phyloP scores from a whole-genome alignment of 2,888 invertebrate genomes.

The Amphiduros pacificus region DNA sequence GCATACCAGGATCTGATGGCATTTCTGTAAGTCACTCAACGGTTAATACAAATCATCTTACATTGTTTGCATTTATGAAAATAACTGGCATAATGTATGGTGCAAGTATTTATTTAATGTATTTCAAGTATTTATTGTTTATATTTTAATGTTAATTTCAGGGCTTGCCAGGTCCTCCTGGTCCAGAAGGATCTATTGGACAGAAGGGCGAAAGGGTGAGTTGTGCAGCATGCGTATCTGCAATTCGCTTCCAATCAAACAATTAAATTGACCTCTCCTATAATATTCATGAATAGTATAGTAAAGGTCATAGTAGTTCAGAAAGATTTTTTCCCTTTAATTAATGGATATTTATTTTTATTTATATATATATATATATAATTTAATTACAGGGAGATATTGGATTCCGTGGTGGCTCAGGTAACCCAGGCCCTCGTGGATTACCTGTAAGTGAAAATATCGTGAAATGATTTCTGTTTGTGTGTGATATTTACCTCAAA shows the following conservation, averaged over 20 bases:
- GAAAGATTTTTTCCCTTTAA: too few species aligned
- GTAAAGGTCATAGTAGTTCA: too few species aligned
- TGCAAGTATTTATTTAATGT: not conserved
- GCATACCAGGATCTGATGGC: constrained; percentile 63
- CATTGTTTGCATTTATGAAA: not conserved
- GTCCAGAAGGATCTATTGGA: constrained; percentile 50
- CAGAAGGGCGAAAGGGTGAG: constrained; percentile 6
- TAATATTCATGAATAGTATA: too few species aligned
- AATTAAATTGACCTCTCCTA: too few species aligned
- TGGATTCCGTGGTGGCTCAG: constrained; percentile 11
- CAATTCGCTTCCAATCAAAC: too few species aligned
- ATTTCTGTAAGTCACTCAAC: constrained; percentile 20
- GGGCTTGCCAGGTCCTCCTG: constrained; percentile 64
- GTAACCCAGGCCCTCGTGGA: not conserved
- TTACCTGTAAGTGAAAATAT: not conserved
- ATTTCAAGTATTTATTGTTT: not conserved
- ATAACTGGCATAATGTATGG: not conserved
- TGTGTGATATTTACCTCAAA: too few species aligned
- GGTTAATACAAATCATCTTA: not conserved
- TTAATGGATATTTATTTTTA: too few species aligned
- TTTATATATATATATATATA: too few species aligned
- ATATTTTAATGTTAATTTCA: constrained; percentile 8
- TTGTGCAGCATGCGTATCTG: too few species aligned
- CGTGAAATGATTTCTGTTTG: not conserved
- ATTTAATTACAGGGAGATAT: constrained; percentile 9